phyloP scores from a whole-genome alignment of 2,113 vertebrate genomes.

The Apaloderma vittatum region DNA sequence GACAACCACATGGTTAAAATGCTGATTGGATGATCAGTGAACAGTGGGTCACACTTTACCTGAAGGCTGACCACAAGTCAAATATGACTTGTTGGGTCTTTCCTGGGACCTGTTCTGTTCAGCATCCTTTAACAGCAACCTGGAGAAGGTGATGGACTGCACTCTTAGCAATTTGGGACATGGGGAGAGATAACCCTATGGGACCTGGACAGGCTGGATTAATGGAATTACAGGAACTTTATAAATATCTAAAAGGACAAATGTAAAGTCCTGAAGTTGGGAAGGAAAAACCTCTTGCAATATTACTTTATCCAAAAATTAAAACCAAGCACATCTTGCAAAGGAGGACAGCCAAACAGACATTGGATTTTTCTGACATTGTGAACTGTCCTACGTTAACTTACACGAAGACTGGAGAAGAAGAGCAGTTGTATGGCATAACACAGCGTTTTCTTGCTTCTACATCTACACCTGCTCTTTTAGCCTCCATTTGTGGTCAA shows the following conservation, averaged over 20 bases:
- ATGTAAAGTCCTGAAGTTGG: neutral
- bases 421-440: neutral
- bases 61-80: neutral
- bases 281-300: neutral
- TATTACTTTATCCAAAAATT: neutral
- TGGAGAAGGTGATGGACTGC: neutral
- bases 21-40: neutral
- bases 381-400: neutral
- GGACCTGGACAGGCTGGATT: neutral
- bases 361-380: neutral
- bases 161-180: fast-evolving
- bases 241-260: neutral
- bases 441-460: neutral
- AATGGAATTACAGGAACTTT: neutral
- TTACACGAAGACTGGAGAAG: neutral
- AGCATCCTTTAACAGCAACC: neutral
- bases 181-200: neutral
- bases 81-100: neutral
- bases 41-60: neutral
- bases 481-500: neutral
- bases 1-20: neutral
- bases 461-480: neutral
- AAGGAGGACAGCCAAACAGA: neutral
- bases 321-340: neutral
- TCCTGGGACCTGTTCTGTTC: neutral